phyloP scores from a whole-genome alignment of 2,888 invertebrate genomes.

The Fragum sueziense region DNA sequence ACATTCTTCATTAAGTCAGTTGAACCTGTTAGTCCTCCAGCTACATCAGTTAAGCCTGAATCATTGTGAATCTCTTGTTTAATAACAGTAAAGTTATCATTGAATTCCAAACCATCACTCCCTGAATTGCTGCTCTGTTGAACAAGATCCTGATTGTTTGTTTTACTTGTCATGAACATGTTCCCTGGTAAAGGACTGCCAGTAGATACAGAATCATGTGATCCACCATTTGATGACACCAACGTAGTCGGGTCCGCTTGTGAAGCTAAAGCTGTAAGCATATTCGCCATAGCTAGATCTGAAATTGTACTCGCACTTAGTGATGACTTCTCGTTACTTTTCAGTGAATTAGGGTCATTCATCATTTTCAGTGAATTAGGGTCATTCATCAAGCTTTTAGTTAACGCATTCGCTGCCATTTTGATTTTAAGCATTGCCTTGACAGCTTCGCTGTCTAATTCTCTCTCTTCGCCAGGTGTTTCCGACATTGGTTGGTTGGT shows the following conservation, averaged over 20 bases:
- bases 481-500: conserved; percentile 38
- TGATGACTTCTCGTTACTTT: background rate
- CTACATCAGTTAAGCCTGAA: background rate
- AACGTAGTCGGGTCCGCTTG: conserved; percentile 51
- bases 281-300: conserved; percentile 72
- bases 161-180: background rate
- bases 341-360: background rate
- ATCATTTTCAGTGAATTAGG: background rate
- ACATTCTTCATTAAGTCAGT: background rate
- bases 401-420: conserved; percentile 52
- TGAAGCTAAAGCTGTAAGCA: conserved; percentile 72
- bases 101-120: background rate
- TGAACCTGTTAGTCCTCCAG: background rate
- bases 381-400: conserved; percentile 20
- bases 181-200: background rate
- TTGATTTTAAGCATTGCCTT: conserved; percentile 64
- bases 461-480: background rate
- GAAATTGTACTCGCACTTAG: conserved; percentile 30
- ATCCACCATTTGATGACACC: conserved; percentile 5
- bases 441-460: conserved; percentile 45
- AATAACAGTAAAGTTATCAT: background rate
- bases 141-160: background rate
- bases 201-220: background rate
- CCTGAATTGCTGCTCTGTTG: background rate
- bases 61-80: background rate